Percentiles rank a stretch among this genome's conserved stretches.
Evolutionary conservation across 30 jellyfish, hydroid and myxozoan genomes (phyloP).

Genomic region (Cassiopea andromeda): DNA sequence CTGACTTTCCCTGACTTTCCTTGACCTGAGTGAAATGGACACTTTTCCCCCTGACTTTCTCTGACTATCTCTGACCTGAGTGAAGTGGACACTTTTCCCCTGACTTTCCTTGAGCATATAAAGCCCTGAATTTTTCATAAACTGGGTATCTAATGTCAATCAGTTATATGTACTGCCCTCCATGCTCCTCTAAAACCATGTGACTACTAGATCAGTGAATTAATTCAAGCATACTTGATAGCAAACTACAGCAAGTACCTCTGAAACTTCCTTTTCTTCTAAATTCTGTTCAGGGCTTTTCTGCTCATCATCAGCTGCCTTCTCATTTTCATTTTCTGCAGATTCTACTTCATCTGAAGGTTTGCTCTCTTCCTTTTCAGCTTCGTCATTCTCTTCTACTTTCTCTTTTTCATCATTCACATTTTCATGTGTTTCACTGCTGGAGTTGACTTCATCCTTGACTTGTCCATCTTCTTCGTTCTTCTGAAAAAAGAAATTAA

Average conservation of each 20-base stretch:
- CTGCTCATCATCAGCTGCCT: not conserved
- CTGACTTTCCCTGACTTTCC: too few relatives aligned
- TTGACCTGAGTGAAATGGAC: too few relatives aligned
- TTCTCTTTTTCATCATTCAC: not conserved
- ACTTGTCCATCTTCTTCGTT: conserved; percentile 7
- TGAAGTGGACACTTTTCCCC: too few relatives aligned
- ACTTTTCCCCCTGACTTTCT: too few relatives aligned
- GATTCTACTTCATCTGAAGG: conserved; percentile 7
- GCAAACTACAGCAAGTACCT: not conserved
- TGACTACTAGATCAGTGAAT: not conserved
- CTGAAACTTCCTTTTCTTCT: conserved; percentile 1
- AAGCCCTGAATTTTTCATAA: too few relatives aligned
- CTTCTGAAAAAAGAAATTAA: not conserved
- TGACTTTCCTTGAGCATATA: too few relatives aligned
- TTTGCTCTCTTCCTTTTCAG: conserved; percentile 20
- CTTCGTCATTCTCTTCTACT: conserved; percentile 13
- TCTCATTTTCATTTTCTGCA: not conserved
- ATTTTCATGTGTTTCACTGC: not conserved
- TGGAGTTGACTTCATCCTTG: conserved; percentile 1
- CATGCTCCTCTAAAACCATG: not conserved
- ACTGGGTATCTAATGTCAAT: not conserved
- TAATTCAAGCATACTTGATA: not conserved
- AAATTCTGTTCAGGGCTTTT: not conserved
- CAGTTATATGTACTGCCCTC: not conserved
- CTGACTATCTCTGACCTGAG: too few relatives aligned